A percentile compares a stretch with the other conserved stretches of the same genome.
Conservation (phyloP, 1,140 invertebrate genomes). For the Sinella curviseta region DNA sequence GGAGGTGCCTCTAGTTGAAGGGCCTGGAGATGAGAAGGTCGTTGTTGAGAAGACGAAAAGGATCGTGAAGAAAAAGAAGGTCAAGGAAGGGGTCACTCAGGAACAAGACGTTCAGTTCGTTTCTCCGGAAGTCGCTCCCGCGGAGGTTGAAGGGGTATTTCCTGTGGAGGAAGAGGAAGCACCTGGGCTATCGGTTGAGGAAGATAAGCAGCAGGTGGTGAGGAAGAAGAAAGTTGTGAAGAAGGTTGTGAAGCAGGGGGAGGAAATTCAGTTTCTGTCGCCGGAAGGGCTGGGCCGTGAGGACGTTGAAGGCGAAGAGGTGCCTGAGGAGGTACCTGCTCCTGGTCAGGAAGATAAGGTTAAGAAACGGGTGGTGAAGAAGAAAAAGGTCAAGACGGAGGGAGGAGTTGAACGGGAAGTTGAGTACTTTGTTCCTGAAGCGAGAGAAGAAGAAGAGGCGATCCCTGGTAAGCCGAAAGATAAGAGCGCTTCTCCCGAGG, state of each 20-base stretch:
- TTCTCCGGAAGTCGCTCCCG: background rate
- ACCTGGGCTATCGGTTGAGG: conserved; percentile 51
- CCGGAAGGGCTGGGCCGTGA: conserved; percentile 53
- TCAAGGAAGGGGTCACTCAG: background rate
- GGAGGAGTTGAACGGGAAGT: background rate
- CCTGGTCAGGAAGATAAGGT: background rate
- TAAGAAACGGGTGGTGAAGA: background rate
- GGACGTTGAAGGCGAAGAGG: conserved; percentile 55
- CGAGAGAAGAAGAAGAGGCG: background rate
- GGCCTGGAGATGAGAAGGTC: conserved; percentile 46
- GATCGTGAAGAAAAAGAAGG: background rate
- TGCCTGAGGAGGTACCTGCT: conserved; percentile 48
- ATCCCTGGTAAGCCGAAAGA: background rate
- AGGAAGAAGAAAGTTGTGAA: conserved; percentile 56
- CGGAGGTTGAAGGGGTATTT: background rate
- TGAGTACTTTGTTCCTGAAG: background rate
- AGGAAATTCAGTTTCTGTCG: conserved; percentile 52
- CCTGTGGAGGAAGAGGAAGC: background rate
- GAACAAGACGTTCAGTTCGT: background rate
- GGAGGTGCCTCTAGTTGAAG: conserved; percentile 31
- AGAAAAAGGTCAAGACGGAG: background rate
- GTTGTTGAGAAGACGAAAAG: no score
- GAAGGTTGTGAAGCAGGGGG: conserved; percentile 54
- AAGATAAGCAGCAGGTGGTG: conserved; percentile 53
- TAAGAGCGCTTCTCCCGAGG: background rate